These are phyloP conservation scores for Rhorus exstirpatorius DNA, from an alignment of 2,888 invertebrate species.

Conservation along the genomic window DNA sequence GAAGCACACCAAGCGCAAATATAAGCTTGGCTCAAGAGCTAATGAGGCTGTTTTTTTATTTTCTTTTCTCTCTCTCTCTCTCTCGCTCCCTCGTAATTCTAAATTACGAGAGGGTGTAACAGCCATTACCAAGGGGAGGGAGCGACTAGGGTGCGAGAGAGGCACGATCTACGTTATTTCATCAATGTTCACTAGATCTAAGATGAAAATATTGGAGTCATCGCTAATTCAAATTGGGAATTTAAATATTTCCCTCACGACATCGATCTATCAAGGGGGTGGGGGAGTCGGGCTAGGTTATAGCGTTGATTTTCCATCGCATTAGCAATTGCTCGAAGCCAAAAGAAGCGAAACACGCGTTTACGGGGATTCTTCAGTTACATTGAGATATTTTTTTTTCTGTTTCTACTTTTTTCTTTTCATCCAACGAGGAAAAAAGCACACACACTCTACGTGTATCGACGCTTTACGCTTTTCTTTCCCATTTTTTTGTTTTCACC, in stretches of 20 bases:
- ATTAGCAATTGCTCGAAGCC: conserved; percentile 51
- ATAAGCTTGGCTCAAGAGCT: conserved; percentile 77
- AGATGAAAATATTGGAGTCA: conserved; percentile 82
- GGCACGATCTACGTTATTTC: conserved; percentile 66
- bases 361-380: conserved; percentile 24
- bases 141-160: too few relatives aligned
- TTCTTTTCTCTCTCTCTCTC: not conserved
- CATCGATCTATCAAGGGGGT: conserved; percentile 64
- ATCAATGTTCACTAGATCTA: conserved; percentile 76
- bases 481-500: conserved; percentile 42
- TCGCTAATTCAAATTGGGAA: conserved; percentile 73
- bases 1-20: conserved; percentile 75
- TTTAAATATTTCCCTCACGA: conserved; percentile 71
- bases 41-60: conserved; percentile 63
- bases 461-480: conserved; percentile 24
- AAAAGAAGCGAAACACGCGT: conserved; percentile 48
- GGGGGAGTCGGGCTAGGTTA: too few relatives aligned
- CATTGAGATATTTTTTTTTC: conserved; percentile 41
- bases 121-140: conserved; percentile 16
- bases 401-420: conserved; percentile 1
- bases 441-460: not conserved
- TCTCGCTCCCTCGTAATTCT: conserved; percentile 29
- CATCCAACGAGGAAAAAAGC: conserved; percentile 18
- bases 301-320: conserved; percentile 51
- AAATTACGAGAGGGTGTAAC: conserved; percentile 41